Conservation (phyloP, 2,113 vertebrate genomes). For the Urocolius indicus region DNA sequence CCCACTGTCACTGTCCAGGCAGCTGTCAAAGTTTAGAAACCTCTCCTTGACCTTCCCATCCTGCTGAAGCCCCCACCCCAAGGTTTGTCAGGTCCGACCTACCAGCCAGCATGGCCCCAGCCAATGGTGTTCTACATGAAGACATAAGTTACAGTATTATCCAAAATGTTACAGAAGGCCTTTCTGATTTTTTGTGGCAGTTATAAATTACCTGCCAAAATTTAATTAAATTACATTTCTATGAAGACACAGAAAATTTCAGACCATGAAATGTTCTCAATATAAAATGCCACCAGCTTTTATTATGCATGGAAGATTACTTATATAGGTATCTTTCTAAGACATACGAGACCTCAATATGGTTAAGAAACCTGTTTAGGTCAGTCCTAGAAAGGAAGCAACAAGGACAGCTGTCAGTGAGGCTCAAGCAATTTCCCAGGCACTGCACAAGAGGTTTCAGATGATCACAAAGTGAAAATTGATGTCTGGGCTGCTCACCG, state of each 20-base stretch:
- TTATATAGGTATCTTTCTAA: background rate
- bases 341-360: background rate
- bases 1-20: background rate
- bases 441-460: background rate
- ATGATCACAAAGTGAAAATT: background rate
- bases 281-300: background rate
- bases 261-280: background rate
- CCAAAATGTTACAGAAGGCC: background rate
- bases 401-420: background rate
- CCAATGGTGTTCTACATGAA: fast-evolving
- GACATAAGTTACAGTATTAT: background rate
- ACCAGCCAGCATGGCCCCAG: background rate
- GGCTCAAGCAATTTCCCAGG: background rate
- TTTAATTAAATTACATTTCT: background rate
- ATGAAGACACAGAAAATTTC: background rate
- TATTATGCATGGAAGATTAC: background rate
- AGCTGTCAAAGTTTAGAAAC: background rate
- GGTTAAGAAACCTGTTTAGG: background rate
- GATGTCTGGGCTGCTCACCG: background rate
- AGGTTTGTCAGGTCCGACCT: background rate
- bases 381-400: background rate
- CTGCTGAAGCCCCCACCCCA: background rate
- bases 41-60: background rate
- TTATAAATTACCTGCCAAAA: background rate
- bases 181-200: background rate